Conservation (phyloP, 2,797 vertebrate genomes). For the Oreochromis grahami region DNA sequence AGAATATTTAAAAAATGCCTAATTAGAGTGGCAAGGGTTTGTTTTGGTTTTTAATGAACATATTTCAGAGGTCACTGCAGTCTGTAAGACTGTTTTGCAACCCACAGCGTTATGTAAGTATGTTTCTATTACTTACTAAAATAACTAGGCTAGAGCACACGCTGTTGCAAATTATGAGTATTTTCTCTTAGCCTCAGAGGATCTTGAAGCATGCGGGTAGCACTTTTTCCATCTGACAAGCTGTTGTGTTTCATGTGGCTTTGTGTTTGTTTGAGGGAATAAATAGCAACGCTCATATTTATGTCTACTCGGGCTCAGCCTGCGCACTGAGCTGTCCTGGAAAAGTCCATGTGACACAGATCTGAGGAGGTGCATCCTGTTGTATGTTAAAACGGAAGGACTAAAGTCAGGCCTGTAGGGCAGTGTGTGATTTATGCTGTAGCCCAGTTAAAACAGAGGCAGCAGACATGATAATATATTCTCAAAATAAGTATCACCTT, state of each 20-base stretch:
- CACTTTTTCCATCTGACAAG: slow-evolving; percentile 37
- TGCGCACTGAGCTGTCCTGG: slow-evolving; percentile 54
- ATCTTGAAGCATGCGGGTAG: slow-evolving; percentile 4
- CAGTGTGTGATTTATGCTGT: slow-evolving; percentile 1
- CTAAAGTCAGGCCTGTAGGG: neutral
- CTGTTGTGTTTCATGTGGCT: slow-evolving; percentile 48
- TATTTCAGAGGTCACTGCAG: neutral
- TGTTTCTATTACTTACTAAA: neutral
- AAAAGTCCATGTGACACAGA: slow-evolving; percentile 60
- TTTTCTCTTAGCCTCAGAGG: slow-evolving; percentile 11
- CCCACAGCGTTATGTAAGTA: neutral
- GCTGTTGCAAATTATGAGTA: neutral
- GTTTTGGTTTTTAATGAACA: neutral
- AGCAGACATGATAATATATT: neutral
- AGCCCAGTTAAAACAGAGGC: neutral
- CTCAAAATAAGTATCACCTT: neutral
- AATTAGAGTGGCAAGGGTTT: neutral
- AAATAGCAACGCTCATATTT: slow-evolving; percentile 60
- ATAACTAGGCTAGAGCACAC: neutral
- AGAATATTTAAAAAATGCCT: neutral
- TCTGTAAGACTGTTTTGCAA: neutral
- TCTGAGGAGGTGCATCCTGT: slow-evolving; percentile 56
- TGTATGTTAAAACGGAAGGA: slow-evolving; percentile 28
- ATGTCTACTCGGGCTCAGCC: slow-evolving; percentile 50
- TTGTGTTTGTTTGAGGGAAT: slow-evolving; percentile 27